Evolutionary conservation across 2,113 vertebrate species (phyloP).

Genomic region (Catharus minimus): DNA sequence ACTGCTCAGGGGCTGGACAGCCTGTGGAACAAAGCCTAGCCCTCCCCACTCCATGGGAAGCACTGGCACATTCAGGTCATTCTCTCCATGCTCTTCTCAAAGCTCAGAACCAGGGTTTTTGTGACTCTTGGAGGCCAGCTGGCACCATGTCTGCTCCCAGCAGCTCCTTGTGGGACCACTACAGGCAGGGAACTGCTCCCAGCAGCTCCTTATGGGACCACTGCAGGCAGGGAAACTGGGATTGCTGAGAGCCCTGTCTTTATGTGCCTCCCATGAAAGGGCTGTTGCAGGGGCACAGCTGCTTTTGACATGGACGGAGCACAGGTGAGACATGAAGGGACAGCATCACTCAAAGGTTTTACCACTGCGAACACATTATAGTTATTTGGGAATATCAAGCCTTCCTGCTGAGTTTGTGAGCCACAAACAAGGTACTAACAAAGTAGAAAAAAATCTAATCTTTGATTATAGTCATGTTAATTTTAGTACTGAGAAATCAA

Average conservation of each 20-base stretch:
- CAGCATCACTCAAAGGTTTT: not conserved
- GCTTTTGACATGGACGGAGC: not conserved
- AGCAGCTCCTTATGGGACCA: accelerated
- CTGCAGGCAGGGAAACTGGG: not conserved
- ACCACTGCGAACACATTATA: not conserved
- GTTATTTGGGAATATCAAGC: not conserved
- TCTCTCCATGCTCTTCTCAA: not conserved
- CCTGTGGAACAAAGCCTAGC: not conserved
- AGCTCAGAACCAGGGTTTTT: not conserved
- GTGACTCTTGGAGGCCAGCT: not conserved
- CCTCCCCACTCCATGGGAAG: accelerated
- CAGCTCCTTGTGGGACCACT: accelerated
- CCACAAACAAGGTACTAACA: not conserved
- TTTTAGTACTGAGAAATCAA: not conserved
- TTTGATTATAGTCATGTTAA: not conserved
- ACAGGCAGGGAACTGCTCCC: not conserved
- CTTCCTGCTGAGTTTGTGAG: constrained; percentile 50
- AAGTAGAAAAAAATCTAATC: not conserved
- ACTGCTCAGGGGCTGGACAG: not conserved
- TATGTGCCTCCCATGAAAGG: not conserved
- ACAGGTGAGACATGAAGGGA: not conserved
- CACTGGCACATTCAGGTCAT: not conserved
- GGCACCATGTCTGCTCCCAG: not conserved
- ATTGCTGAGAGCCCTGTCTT: not conserved
- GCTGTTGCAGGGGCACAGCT: not conserved